phyloP scores from a whole-genome alignment of 2,797 vertebrate species.

The Taenioides sp. region DNA sequence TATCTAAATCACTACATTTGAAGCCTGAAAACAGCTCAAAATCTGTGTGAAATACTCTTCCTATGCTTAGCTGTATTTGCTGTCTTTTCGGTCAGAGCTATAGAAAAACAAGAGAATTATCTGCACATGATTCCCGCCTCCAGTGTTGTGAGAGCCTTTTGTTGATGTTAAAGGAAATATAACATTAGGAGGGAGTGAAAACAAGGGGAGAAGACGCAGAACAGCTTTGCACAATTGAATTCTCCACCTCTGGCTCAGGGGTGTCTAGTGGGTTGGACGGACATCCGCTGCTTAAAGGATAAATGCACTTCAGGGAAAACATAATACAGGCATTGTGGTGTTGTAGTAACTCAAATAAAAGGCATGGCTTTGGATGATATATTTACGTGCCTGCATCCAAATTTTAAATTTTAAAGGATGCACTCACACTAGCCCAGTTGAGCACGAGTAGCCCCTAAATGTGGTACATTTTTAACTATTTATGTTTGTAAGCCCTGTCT shows the following conservation, averaged over 20 bases:
- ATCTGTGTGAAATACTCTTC: too few relatives aligned
- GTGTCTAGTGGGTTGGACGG: neutral
- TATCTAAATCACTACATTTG: too few relatives aligned
- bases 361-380: neutral
- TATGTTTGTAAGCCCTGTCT: too few relatives aligned
- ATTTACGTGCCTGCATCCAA: too few relatives aligned
- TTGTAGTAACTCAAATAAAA: neutral
- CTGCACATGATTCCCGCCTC: slow-evolving; percentile 25
- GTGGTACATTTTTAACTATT: too few relatives aligned
- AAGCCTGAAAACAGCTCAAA: too few relatives aligned
- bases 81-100: slow-evolving; percentile 23
- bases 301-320: neutral
- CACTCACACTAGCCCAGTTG: too few relatives aligned
- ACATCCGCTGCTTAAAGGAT: neutral
- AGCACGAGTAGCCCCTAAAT: too few relatives aligned
- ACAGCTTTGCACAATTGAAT: slow-evolving; percentile 41
- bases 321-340: neutral
- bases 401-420: too few relatives aligned
- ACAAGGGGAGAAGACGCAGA: slow-evolving; percentile 26
- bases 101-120: slow-evolving; percentile 34
- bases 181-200: slow-evolving; percentile 35
- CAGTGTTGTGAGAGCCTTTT: slow-evolving; percentile 32
- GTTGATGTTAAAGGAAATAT: slow-evolving; percentile 46
- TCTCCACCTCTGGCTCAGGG: slow-evolving; percentile 26
- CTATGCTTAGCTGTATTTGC: too few relatives aligned